These are phyloP conservation scores for Brachionichthys hirsutus DNA, from an alignment of 2,113 vertebrate species.

Conservation along the genomic window DNA sequence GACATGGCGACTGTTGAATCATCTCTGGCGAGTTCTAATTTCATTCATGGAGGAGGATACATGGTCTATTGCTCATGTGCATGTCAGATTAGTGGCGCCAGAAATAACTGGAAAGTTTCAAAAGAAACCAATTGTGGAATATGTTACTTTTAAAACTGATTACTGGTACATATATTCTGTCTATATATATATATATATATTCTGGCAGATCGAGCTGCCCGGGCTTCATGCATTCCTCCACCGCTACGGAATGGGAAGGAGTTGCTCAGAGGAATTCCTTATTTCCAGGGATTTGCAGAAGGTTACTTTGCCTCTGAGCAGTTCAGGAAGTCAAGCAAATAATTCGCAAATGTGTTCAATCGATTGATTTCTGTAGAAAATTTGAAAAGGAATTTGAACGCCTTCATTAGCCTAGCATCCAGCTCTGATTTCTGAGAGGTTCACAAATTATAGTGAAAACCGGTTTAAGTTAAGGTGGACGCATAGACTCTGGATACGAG, in stretches of 20 bases:
- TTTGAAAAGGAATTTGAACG: too few species aligned
- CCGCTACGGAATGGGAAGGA: slow-evolving; percentile 40
- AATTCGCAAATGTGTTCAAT: neutral
- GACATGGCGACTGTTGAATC: slow-evolving; percentile 44
- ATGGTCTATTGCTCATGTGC: slow-evolving; percentile 17
- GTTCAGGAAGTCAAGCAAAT: slow-evolving; percentile 25
- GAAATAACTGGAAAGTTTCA: neutral
- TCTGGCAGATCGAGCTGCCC: slow-evolving; percentile 46
- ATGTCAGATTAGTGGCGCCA: slow-evolving; percentile 12
- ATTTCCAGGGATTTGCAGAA: slow-evolving; percentile 47
- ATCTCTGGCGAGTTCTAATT: slow-evolving; percentile 46
- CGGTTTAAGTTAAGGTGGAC: too few species aligned
- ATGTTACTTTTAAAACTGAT: neutral
- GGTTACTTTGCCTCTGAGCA: slow-evolving; percentile 25
- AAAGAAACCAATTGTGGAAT: neutral
- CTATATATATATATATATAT: too few species aligned
- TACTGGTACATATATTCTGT: neutral
- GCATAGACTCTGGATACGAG: too few species aligned
- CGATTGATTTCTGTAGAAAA: neutral
- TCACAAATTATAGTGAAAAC: too few species aligned
- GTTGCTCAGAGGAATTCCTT: slow-evolving; percentile 48
- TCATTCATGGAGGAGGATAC: slow-evolving; percentile 48
- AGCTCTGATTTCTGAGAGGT: too few species aligned
- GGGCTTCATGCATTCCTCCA: slow-evolving; percentile 60
- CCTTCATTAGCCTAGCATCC: too few species aligned